A percentile compares a stretch with the other conserved stretches of the same genome.
Conservation (phyloP, 37 sponge, comb jelly and placozoan genomes). For the Ephydatia muelleri region DNA sequence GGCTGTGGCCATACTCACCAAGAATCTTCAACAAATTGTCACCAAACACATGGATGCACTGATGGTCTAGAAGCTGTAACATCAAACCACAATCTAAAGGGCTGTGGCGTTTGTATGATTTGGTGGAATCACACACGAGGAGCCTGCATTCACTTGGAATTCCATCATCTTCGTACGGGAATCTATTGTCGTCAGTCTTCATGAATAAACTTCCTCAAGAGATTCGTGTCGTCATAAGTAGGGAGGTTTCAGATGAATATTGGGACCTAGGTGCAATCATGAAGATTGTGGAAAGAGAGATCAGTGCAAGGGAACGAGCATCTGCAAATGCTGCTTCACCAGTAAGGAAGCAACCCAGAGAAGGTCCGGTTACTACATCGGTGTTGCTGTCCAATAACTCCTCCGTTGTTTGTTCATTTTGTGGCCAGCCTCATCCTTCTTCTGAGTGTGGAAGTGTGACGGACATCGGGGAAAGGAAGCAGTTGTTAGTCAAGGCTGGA, state of each 20-base stretch:
- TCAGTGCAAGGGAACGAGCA: slow-evolving; percentile 4
- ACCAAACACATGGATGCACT: too few relatives aligned
- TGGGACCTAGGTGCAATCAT: background rate
- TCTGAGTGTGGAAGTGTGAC: background rate
- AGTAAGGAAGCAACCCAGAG: background rate
- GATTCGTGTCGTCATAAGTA: slow-evolving; percentile 1
- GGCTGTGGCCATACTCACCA: too few relatives aligned
- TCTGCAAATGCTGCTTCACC: background rate
- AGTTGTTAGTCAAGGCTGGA: slow-evolving; percentile 6
- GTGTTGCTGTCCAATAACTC: too few relatives aligned
- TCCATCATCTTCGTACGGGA: background rate
- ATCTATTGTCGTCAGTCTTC: slow-evolving; percentile 7
- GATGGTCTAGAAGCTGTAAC: too few relatives aligned
- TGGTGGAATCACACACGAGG: too few relatives aligned
- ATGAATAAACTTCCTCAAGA: slow-evolving; percentile 14
- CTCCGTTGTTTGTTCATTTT: too few relatives aligned
- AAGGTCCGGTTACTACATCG: too few relatives aligned
- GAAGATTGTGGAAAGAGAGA: background rate
- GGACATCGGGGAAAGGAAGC: slow-evolving; percentile 1
- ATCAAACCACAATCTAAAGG: too few relatives aligned
- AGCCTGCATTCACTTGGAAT: too few relatives aligned
- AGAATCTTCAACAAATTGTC: too few relatives aligned
- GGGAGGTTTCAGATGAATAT: slow-evolving; percentile 1
- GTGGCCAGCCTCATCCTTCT: background rate
- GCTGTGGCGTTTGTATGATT: too few relatives aligned